Evolutionary conservation across 2,888 invertebrate species (phyloP).

Genomic region (Lordiphosa fenestrarum): DNA sequence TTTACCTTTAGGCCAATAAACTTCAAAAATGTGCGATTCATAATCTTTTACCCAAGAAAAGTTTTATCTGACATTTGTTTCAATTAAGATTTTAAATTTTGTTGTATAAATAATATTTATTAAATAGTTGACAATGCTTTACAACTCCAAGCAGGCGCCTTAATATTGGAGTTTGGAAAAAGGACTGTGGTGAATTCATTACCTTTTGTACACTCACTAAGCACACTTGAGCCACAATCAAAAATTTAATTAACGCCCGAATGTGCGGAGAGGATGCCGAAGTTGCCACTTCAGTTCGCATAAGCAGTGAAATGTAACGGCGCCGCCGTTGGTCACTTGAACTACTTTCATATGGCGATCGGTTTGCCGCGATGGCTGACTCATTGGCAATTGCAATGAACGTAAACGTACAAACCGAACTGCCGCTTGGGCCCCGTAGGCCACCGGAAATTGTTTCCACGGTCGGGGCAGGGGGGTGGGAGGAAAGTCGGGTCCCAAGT

Average conservation of each 20-base stretch:
- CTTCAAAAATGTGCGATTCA: too few relatives aligned
- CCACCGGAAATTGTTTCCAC: conserved; percentile 59
- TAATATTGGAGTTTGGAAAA: too few relatives aligned
- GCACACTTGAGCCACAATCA: too few relatives aligned
- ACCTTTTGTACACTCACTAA: too few relatives aligned
- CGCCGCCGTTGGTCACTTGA: conserved; percentile 66
- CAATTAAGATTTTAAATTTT: too few relatives aligned
- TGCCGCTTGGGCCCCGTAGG: conserved; percentile 36
- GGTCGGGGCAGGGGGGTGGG: background rate
- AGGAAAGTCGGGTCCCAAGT: conserved; percentile 1
- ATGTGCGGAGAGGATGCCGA: conserved; percentile 13
- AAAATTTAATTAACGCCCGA: conserved; percentile 69
- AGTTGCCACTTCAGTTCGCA: conserved; percentile 43
- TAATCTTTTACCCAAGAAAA: too few relatives aligned
- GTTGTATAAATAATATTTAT: too few relatives aligned
- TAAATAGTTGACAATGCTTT: too few relatives aligned
- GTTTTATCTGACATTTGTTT: too few relatives aligned
- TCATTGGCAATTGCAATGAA: conserved; percentile 53
- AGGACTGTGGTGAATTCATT: too few relatives aligned
- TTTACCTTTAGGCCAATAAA: too few relatives aligned
- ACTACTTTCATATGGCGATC: conserved; percentile 54
- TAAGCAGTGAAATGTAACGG: conserved; percentile 68
- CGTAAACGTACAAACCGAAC: conserved; percentile 7
- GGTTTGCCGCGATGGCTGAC: conserved; percentile 28
- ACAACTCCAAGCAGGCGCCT: too few relatives aligned